phyloP scores from a whole-genome alignment of 2,888 invertebrate species.

The Xestia ashworthii region DNA sequence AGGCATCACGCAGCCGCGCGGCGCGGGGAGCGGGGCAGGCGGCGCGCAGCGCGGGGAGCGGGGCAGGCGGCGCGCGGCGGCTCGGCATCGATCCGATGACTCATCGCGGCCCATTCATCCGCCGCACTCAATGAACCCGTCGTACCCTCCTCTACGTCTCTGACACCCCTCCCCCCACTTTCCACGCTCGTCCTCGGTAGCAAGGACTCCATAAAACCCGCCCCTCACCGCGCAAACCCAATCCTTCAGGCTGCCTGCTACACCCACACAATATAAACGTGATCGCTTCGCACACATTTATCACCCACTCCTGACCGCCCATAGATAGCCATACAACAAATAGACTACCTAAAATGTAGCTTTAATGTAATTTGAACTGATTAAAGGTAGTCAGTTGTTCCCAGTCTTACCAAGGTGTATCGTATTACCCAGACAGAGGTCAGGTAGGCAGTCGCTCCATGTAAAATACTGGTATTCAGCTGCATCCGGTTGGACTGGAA shows the following conservation, averaged over 20 bases:
- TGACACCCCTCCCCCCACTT: conserved; percentile 66
- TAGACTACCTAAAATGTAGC: conserved; percentile 43
- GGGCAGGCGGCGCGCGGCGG: conserved; percentile 66
- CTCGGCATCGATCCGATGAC: conserved; percentile 87
- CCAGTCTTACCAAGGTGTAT: too few relatives aligned
- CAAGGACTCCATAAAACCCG: conserved; percentile 87
- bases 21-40: conserved; percentile 64
- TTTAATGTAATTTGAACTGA: conserved; percentile 39
- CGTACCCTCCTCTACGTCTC: conserved; percentile 72
- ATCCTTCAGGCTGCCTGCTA: conserved; percentile 80
- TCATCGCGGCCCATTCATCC: conserved; percentile 89
- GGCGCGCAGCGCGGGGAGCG: conserved; percentile 66
- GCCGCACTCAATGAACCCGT: conserved; percentile 88
- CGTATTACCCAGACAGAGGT: too few relatives aligned
- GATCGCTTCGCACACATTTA: conserved; percentile 73
- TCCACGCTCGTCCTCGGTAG: conserved; percentile 80
- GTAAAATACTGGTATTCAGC: too few relatives aligned
- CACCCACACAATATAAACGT: conserved; percentile 80
- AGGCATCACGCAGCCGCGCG: conserved; percentile 74
- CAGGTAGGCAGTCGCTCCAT: too few relatives aligned
- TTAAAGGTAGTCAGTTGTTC: too few relatives aligned
- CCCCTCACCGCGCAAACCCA: conserved; percentile 80
- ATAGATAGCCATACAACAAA: conserved; percentile 55
- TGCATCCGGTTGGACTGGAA: too few relatives aligned
- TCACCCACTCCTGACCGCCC: conserved; percentile 72